phyloP scores from a whole-genome alignment of 2,888 invertebrate genomes.

The Megaustenia siamemsis region DNA sequence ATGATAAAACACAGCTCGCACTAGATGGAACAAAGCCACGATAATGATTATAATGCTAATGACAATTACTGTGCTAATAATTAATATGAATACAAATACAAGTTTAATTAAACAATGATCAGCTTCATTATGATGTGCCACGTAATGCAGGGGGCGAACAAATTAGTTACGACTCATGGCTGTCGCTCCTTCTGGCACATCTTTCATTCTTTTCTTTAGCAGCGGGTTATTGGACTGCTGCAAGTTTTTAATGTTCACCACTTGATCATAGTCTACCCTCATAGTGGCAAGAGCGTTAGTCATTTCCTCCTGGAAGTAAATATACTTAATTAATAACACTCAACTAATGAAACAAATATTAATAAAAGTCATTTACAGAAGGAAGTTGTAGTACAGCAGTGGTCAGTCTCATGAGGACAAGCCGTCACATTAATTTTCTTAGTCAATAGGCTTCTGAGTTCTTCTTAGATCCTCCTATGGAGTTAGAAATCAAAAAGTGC shows the following conservation, averaged over 20 bases:
- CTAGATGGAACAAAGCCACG: neutral
- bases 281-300: conserved; percentile 97
- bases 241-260: conserved; percentile 94
- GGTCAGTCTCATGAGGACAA: no score
- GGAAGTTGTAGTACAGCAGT: no score
- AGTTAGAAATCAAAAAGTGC: no score
- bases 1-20: no score
- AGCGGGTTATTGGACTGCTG: conserved; percentile 93
- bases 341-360: no score
- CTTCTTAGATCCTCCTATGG: no score
- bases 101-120: neutral
- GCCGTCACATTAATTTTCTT: no score
- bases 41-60: neutral
- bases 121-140: neutral
- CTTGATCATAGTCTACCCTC: conserved; percentile 95
- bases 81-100: neutral
- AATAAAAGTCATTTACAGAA: no score
- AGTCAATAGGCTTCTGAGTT: no score
- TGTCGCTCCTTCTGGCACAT: conserved; percentile 41
- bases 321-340: no score
- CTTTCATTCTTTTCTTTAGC: conserved; percentile 87
- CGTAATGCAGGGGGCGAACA: neutral
- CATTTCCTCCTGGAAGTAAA: conserved; percentile 98
- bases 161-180: conserved; percentile 31
- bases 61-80: neutral